These are phyloP conservation scores for Megaceryle maxima DNA, from an alignment of 2,113 vertebrate species.

Conservation along the genomic window DNA sequence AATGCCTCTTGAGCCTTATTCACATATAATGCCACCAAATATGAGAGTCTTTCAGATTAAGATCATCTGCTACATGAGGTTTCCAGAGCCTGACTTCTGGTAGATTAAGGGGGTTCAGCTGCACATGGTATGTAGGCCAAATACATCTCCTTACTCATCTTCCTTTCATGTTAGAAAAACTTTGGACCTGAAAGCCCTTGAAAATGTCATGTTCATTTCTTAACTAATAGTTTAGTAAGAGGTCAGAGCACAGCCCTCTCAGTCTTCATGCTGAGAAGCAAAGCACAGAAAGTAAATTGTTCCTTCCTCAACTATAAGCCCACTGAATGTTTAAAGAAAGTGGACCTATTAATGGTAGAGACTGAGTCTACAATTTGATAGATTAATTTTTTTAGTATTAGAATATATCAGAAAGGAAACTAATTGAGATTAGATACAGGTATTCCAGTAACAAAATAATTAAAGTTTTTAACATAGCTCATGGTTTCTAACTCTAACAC, in stretches of 20 bases:
- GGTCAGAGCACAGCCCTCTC: not conserved
- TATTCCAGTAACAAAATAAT: not conserved
- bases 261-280: not conserved
- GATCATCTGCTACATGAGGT: not conserved
- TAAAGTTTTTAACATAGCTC: slow-evolving; percentile 4
- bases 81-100: not conserved
- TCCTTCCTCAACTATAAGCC: not conserved
- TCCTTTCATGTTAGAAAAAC: not conserved
- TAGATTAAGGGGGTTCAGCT: not conserved
- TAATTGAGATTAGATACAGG: not conserved
- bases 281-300: not conserved
- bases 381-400: not conserved
- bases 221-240: not conserved
- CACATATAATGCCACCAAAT: not conserved
- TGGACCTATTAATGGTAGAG: not conserved
- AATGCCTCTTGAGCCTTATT: not conserved
- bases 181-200: not conserved
- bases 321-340: not conserved
- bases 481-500: not conserved
- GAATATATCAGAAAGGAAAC: slow-evolving; percentile 31
- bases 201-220: not conserved
- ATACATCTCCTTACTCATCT: not conserved
- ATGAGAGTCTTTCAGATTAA: not conserved
- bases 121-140: rapidly evolving
- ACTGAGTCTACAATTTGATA: not conserved